Evolutionary conservation across 2,113 vertebrate genomes (phyloP).

Genomic region (Ondatra zibethicus): DNA sequence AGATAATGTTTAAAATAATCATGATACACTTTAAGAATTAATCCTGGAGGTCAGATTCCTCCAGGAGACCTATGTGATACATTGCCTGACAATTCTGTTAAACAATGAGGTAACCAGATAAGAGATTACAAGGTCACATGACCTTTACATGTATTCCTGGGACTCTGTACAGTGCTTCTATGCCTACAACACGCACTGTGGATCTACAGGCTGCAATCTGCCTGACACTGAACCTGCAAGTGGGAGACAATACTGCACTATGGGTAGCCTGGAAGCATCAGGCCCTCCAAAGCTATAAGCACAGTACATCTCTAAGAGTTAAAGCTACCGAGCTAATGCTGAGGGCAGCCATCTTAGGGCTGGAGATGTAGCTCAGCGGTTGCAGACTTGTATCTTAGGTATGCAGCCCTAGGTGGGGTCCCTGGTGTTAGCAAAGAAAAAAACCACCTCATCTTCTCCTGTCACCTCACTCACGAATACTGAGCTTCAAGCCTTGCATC

Average conservation of each 20-base stretch:
- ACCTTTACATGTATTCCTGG: not conserved
- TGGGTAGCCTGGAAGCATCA: not conserved
- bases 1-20: conserved; percentile 24
- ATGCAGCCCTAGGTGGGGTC: not conserved
- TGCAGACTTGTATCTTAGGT: not conserved
- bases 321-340: not conserved
- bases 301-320: not conserved
- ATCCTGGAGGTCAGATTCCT: not conserved
- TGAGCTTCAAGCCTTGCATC: not conserved
- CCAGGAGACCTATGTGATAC: not conserved
- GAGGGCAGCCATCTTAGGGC: not conserved
- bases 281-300: not conserved
- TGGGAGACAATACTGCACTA: not conserved
- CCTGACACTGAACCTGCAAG: not conserved
- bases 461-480: not conserved
- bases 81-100: conserved; percentile 17
- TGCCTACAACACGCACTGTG: not conserved
- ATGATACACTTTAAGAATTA: conserved; percentile 47
- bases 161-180: not conserved
- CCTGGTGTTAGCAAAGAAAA: not conserved
- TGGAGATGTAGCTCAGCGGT: not conserved
- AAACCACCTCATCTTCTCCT: not conserved
- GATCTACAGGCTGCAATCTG: not conserved
- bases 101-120: not conserved
- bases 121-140: not conserved